Percentiles rank a stretch among this genome's conserved stretches.
Conservation (phyloP, 2,888 invertebrate species). For the Drosophila subsilvestris region DNA sequence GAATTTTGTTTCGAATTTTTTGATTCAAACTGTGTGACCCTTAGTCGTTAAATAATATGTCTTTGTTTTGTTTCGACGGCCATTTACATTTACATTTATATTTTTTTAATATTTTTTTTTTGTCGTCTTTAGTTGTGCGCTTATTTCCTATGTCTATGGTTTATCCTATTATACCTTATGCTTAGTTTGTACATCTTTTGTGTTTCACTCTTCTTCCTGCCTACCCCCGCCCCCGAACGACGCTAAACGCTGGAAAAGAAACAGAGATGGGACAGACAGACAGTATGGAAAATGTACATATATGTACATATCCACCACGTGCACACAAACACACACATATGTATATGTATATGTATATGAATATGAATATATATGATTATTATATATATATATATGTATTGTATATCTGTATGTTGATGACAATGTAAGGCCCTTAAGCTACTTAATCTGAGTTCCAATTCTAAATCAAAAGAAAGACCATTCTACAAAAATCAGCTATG, state of each 20-base stretch:
- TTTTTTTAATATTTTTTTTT: background rate
- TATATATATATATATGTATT: constrained; percentile 43
- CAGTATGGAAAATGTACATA: constrained; percentile 46
- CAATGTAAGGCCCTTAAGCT: constrained; percentile 60
- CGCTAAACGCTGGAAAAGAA: constrained; percentile 24
- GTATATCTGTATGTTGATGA: constrained; percentile 50
- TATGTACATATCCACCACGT: constrained; percentile 19
- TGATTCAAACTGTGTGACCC: background rate
- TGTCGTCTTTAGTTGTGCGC: background rate
- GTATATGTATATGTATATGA: constrained; percentile 13
- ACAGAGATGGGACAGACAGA: constrained; percentile 18
- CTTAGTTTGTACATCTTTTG: constrained; percentile 12
- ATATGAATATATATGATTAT: constrained; percentile 41
- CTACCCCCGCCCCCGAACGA: background rate
- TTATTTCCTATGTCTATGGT: background rate
- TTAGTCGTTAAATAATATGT: background rate
- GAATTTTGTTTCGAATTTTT: too few relatives aligned
- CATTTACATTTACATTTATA: constrained; percentile 4
- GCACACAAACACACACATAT: constrained; percentile 16
- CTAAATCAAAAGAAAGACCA: constrained; percentile 1
- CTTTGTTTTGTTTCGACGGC: constrained; percentile 31
- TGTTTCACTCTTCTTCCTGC: constrained; percentile 10
- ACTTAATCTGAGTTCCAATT: constrained; percentile 63
- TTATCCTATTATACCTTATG: constrained; percentile 30
- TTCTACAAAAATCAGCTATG: background rate